Evolutionary conservation across 2,888 invertebrate genomes (phyloP).

Genomic region (Drosophila paramelanica): DNA sequence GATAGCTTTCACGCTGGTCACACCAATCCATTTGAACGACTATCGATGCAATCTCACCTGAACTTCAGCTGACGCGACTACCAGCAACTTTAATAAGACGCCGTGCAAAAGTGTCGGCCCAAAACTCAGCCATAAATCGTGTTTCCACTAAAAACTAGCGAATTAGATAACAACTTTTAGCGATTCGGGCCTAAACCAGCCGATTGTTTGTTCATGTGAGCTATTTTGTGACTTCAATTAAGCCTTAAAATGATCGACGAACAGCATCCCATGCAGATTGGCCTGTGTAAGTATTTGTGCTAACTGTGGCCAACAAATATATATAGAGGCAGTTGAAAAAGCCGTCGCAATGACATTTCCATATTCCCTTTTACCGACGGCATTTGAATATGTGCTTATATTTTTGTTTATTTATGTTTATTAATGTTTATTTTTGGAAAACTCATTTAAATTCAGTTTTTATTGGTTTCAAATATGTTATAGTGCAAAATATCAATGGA

Average conservation of each 20-base stretch:
- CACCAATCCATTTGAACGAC: conserved; percentile 37
- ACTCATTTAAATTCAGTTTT: too few relatives aligned
- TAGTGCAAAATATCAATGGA: too few relatives aligned
- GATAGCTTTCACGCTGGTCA: conserved; percentile 49
- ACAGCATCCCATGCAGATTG: conserved; percentile 84
- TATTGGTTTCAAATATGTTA: neutral
- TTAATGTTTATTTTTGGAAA: neutral
- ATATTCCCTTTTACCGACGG: conserved; percentile 30
- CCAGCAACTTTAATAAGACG: conserved; percentile 3
- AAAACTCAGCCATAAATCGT: conserved; percentile 1
- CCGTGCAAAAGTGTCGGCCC: conserved; percentile 27
- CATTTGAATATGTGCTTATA: neutral
- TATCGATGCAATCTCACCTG: conserved; percentile 39
- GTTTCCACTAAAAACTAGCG: neutral
- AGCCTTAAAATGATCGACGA: conserved; percentile 82
- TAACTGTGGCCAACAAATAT: neutral
- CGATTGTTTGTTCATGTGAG: conserved; percentile 30
- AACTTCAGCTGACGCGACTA: conserved; percentile 30
- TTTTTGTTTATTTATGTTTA: neutral
- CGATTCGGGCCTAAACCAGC: neutral
- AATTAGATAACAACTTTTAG: neutral
- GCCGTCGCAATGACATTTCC: conserved; percentile 35
- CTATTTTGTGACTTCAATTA: neutral
- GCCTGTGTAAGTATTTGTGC: conserved; percentile 83
- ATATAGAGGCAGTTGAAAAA: conserved; percentile 3